Conservation (phyloP, 2,888 invertebrate species). For the Mactromeris polynyma region DNA sequence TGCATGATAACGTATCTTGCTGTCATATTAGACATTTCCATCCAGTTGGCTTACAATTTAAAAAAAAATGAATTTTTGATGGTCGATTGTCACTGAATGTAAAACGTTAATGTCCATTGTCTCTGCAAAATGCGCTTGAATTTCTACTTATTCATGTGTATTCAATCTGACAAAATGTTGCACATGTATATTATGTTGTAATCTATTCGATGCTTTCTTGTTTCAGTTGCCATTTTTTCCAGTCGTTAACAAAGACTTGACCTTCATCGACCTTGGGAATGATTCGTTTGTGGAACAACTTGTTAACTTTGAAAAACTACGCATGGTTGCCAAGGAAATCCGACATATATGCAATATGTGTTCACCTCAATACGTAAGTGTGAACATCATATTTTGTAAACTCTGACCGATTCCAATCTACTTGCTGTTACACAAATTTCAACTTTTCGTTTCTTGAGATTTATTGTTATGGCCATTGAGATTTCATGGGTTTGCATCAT, state of each 20-base stretch:
- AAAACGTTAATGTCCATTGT: too few relatives aligned
- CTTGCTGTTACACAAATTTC: not conserved
- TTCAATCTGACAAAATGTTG: too few relatives aligned
- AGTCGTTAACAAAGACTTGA: constrained; percentile 92
- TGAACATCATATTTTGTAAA: not conserved
- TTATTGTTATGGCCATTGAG: not conserved
- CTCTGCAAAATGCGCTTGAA: too few relatives aligned
- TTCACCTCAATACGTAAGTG: constrained; percentile 92
- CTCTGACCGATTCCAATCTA: not conserved
- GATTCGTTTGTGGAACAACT: constrained; percentile 87
- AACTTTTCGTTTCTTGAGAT: not conserved
- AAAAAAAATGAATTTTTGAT: too few relatives aligned
- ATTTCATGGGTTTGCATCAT: not conserved
- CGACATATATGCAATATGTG: constrained; percentile 93
- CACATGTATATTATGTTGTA: too few relatives aligned
- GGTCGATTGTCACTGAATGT: too few relatives aligned
- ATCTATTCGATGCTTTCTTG: constrained; percentile 23
- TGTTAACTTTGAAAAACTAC: constrained; percentile 98
- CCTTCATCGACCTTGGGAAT: constrained; percentile 99
- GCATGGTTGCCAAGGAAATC: constrained; percentile 99
- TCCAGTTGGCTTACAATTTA: too few relatives aligned
- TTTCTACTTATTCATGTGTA: too few relatives aligned
- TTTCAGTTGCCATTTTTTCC: constrained; percentile 89
- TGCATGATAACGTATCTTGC: too few relatives aligned
- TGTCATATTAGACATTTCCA: too few relatives aligned